phyloP scores from a whole-genome alignment of 1,140 invertebrate species.

The Hylaeus volcanicus region DNA sequence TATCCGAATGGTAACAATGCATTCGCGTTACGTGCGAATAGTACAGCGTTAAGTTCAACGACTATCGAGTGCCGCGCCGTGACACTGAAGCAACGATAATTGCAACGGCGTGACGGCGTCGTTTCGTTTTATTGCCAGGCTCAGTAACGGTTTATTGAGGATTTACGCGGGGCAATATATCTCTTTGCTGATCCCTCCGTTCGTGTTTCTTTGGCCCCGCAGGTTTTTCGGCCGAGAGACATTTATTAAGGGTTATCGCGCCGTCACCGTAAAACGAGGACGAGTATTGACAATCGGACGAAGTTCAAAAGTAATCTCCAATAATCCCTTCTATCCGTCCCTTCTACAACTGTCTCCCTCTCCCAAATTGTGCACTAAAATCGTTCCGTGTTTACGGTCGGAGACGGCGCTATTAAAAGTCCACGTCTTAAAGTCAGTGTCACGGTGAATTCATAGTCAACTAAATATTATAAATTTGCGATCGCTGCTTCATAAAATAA shows the following conservation, averaged over 20 bases:
- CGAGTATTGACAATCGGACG: slow-evolving; percentile 69
- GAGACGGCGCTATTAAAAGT: slow-evolving; percentile 30
- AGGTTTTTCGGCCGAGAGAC: slow-evolving; percentile 65
- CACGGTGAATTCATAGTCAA: too few relatives aligned
- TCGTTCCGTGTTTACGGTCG: slow-evolving; percentile 50
- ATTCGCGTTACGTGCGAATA: slow-evolving; percentile 43
- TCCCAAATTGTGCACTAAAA: slow-evolving; percentile 26
- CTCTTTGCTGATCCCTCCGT: slow-evolving; percentile 64
- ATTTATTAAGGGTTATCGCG: slow-evolving; percentile 70
- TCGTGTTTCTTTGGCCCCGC: slow-evolving; percentile 64
- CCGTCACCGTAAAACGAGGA: slow-evolving; percentile 64
- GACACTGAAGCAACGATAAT: slow-evolving; percentile 65
- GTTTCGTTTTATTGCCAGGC: slow-evolving; percentile 67
- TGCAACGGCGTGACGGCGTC: slow-evolving; percentile 64
- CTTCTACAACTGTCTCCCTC: slow-evolving; percentile 8
- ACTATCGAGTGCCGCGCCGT: slow-evolving; percentile 41
- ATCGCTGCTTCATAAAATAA: too few relatives aligned
- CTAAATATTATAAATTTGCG: too few relatives aligned
- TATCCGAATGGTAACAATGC: slow-evolving; percentile 45
- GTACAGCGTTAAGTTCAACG: slow-evolving; percentile 37
- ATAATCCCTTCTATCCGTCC: slow-evolving; percentile 58
- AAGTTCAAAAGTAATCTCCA: slow-evolving; percentile 68
- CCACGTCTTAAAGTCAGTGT: too few relatives aligned
- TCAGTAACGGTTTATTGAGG: slow-evolving; percentile 68
- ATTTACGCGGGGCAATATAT: slow-evolving; percentile 67